A percentile compares a stretch with the other conserved stretches of the same genome.
These are phyloP conservation scores for Psilanteris sp. DNA, from an alignment of 1,140 invertebrate genomes.

Conservation along the genomic window DNA sequence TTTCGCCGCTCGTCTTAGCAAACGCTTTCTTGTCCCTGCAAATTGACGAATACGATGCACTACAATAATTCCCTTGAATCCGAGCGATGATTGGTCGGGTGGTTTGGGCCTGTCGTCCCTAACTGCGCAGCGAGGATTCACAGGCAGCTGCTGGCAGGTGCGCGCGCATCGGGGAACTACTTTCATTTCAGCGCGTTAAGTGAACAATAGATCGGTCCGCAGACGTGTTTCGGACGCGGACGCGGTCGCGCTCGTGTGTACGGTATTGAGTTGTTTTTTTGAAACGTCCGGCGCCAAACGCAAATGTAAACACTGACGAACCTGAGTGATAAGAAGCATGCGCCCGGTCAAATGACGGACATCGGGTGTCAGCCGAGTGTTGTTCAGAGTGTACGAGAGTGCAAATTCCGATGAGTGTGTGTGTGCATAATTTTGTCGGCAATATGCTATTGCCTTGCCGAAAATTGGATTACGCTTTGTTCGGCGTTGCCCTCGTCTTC, in stretches of 20 bases:
- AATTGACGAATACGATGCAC: constrained; percentile 27
- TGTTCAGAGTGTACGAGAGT: constrained; percentile 68
- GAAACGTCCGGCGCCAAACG: constrained; percentile 46
- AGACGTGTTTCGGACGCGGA: constrained; percentile 79
- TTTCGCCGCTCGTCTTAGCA: constrained; percentile 35
- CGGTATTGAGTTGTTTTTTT: constrained; percentile 65
- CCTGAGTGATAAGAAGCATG: constrained; percentile 52
- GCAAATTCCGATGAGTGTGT: constrained; percentile 75
- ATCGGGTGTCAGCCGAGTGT: constrained; percentile 57
- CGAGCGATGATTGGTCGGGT: constrained; percentile 15
- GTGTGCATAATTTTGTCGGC: constrained; percentile 71
- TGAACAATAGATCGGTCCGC: constrained; percentile 76
- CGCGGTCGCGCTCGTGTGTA: constrained; percentile 75
- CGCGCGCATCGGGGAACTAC: constrained; percentile 78
- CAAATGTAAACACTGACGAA: constrained; percentile 66
- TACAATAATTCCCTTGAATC: constrained; percentile 45
- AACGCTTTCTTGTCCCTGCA: constrained; percentile 3
- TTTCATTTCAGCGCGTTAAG: constrained; percentile 79
- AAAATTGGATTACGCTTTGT: constrained; percentile 76
- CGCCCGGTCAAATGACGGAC: constrained; percentile 71
- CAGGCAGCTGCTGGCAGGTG: constrained; percentile 67
- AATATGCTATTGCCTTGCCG: constrained; percentile 71
- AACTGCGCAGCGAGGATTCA: constrained; percentile 50
- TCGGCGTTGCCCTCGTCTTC: constrained; percentile 62
- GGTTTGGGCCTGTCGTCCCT: constrained; percentile 42